These are phyloP conservation scores for Phasianus colchicus DNA, from an alignment of 2,113 vertebrate species.

Conservation along the genomic window DNA sequence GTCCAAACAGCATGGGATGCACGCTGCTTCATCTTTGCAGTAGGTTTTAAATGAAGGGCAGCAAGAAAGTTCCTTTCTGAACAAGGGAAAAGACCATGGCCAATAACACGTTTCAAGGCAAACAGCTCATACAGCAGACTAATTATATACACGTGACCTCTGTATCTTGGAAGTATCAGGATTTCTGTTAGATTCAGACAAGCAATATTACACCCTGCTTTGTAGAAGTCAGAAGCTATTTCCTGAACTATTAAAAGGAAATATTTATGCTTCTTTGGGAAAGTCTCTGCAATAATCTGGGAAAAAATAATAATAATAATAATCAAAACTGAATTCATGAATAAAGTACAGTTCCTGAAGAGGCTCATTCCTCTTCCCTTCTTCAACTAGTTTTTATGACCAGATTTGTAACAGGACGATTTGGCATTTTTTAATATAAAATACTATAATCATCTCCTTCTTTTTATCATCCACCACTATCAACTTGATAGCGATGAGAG, in stretches of 20 bases:
- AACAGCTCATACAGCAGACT: neutral
- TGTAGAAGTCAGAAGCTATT: neutral
- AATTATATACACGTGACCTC: neutral
- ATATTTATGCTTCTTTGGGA: neutral
- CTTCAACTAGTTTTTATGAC: neutral
- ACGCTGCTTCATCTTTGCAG: neutral
- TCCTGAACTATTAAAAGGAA: constrained; percentile 1
- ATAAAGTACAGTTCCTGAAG: constrained; percentile 36
- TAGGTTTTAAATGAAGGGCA: neutral
- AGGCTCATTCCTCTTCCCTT: neutral
- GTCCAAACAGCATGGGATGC: neutral
- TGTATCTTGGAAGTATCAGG: neutral
- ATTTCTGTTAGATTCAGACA: neutral
- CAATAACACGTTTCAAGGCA: neutral
- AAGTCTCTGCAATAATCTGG: neutral
- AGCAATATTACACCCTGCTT: neutral
- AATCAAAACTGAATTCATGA: constrained; percentile 27
- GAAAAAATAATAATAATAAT: neutral
- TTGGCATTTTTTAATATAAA: constrained; percentile 41
- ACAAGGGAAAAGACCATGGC: neutral
- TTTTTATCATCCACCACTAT: neutral
- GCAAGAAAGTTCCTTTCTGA: neutral
- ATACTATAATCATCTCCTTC: constrained; percentile 42
- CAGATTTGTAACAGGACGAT: neutral
- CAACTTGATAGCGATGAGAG: neutral